These are phyloP conservation scores for Leptinotarsa undecemlineata DNA, from an alignment of 1,140 invertebrate genomes.

Conservation along the genomic window DNA sequence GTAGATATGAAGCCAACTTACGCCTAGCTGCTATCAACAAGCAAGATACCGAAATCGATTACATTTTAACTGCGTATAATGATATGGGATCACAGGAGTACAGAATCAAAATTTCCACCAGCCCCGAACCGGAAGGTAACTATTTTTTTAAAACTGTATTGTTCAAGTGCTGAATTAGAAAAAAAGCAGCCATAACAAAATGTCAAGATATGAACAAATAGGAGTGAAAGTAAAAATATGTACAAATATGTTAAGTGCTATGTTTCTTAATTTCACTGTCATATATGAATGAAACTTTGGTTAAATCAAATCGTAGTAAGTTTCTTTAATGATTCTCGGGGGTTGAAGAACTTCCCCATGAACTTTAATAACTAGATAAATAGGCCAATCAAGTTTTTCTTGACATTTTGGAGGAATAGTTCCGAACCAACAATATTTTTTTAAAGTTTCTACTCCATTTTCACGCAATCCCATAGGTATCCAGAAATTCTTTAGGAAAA, in stretches of 20 bases:
- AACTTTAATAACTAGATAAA: too few species aligned
- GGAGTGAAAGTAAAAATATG: too few species aligned
- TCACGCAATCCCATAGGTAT: slow-evolving; percentile 40
- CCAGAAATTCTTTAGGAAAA: slow-evolving; percentile 42
- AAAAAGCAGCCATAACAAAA: background rate
- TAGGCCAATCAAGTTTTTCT: background rate
- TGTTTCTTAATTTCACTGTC: slow-evolving; percentile 1
- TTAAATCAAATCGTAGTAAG: too few species aligned
- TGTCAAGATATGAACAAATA: background rate
- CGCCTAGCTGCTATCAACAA: slow-evolving; percentile 69
- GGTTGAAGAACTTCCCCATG: too few species aligned
- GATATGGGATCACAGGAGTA: slow-evolving; percentile 67
- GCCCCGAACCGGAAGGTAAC: slow-evolving; percentile 69
- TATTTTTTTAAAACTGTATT: background rate
- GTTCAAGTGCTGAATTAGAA: background rate
- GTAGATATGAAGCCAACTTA: slow-evolving; percentile 68
- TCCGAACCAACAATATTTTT: slow-evolving; percentile 12
- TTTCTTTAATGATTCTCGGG: too few species aligned
- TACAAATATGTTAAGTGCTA: too few species aligned
- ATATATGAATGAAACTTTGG: background rate
- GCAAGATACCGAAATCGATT: slow-evolving; percentile 73
- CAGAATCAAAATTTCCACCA: slow-evolving; percentile 68
- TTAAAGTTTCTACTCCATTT: slow-evolving; percentile 31
- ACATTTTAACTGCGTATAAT: slow-evolving; percentile 68
- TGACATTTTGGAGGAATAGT: background rate